Evolutionary conservation across 2,888 invertebrate genomes (phyloP).

Genomic region (Muscina levida): DNA sequence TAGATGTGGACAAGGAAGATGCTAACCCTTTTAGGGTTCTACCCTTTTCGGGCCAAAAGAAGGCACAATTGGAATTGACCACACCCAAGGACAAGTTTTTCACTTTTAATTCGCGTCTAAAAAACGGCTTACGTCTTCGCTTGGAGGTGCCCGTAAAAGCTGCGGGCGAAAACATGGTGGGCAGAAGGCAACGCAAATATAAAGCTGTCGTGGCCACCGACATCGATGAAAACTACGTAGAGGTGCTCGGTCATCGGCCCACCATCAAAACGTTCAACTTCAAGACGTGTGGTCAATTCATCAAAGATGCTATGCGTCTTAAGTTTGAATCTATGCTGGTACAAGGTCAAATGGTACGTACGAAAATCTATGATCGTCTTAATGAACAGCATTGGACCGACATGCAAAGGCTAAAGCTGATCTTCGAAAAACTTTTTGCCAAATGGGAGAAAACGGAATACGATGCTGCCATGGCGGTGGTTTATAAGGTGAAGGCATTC

Average conservation of each 20-base stretch:
- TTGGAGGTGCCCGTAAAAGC: slow-evolving; percentile 74
- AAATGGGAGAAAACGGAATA: slow-evolving; percentile 78
- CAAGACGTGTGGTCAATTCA: slow-evolving; percentile 71
- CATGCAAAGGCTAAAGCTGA: slow-evolving; percentile 70
- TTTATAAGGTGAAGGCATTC: slow-evolving; percentile 75
- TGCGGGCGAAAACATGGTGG: slow-evolving; percentile 72
- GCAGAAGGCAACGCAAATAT: slow-evolving; percentile 70
- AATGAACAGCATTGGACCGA: slow-evolving; percentile 74
- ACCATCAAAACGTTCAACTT: slow-evolving; percentile 74
- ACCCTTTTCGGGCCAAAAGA: slow-evolving; percentile 77
- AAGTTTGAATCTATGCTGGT: slow-evolving; percentile 78
- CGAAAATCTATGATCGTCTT: slow-evolving; percentile 75
- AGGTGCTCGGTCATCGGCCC: slow-evolving; percentile 75
- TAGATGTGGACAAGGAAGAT: slow-evolving; percentile 74
- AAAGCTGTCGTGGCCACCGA: slow-evolving; percentile 75
- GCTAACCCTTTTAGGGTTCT: slow-evolving; percentile 74
- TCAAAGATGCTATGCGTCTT: slow-evolving; percentile 75
- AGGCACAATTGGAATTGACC: slow-evolving; percentile 72
- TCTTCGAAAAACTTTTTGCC: slow-evolving; percentile 75
- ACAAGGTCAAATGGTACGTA: slow-evolving; percentile 76
- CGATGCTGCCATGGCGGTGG: slow-evolving; percentile 75
- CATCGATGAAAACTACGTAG: slow-evolving; percentile 78
- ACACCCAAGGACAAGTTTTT: slow-evolving; percentile 76
- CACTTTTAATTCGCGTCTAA: slow-evolving; percentile 75
- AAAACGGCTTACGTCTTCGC: slow-evolving; percentile 75